Base-by-base conservation (phyloP, 2,113 vertebrate species). In the Sapayoa aenigma region DNA sequence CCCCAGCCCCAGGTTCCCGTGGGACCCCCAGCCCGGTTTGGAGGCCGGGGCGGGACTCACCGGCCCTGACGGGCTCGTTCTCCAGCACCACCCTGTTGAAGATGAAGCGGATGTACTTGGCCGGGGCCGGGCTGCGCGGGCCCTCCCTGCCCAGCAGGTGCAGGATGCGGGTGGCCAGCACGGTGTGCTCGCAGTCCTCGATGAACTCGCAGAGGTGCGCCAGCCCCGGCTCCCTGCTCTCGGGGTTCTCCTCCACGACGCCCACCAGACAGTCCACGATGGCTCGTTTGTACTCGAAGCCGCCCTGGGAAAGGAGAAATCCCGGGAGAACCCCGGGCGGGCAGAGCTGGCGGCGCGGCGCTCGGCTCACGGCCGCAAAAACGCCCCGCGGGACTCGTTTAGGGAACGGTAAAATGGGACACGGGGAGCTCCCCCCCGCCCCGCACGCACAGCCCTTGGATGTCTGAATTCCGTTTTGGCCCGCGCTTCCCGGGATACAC, bases 101-200 rank as follows among this genome's bases (percentile, higher is more conserved):
- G 88, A 99, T 99, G 97, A 99, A 99, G 95, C 99, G 99, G 93
- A 99, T 99, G 95, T 99, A 99, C 93, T 99, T 99, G 95, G 99
- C 99, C 1, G 99, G 99, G 8, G 98, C 97, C 0, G 99, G 99
- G 1, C 99, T 99, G 86, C 99, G 98, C 0, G 99, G 99, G 1
- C 99, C 99, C 94, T 99, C 99, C 96, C 98, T 99, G 77, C 99
- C 99, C 96, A 99, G 95, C 66, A 99, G 97, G 94, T 99, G 99
- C 73, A 99, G 98, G 96, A 99, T 99, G 97, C 99, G 99, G 9
- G 99, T 99, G 91, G 99, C 99, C 44, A 99, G 97, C 53, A 99
- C 99, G 0, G 99, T 99, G 93, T 99, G 99, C 80, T 99, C 99
- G 2, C 99, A 99, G 97, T 99, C 99, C 94, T 99, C 99, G 4